phyloP scores from a whole-genome alignment of 2,888 invertebrate species.

The Oxytorus armatus region DNA sequence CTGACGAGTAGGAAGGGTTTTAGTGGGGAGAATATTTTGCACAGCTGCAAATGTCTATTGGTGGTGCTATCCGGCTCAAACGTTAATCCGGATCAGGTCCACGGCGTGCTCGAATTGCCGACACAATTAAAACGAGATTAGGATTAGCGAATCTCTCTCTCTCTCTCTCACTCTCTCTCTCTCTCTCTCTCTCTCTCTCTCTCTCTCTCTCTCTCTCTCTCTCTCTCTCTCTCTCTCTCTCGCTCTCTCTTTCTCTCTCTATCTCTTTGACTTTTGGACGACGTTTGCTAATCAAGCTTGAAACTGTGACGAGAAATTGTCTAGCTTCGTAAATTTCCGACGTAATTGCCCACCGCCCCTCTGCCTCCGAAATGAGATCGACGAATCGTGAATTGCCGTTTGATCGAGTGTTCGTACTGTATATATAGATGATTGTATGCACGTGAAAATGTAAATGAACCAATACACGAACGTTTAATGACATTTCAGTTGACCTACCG shows the following conservation, averaged over 20 bases:
- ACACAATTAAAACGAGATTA: slow-evolving; percentile 79
- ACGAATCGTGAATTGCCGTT: slow-evolving; percentile 48
- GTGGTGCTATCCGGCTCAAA: slow-evolving; percentile 53
- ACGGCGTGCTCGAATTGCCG: slow-evolving; percentile 73
- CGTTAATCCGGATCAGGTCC: slow-evolving; percentile 78
- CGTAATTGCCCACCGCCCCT: background rate
- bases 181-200: slow-evolving; percentile 14
- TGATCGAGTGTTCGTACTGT: no score
- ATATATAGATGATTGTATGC: no score
- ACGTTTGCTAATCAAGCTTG: slow-evolving; percentile 34
- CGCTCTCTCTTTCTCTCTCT: no score
- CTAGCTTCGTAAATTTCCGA: no score
- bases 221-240: slow-evolving; percentile 6
- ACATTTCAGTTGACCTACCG: slow-evolving; percentile 88
- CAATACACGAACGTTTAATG: no score
- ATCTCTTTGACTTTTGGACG: no score
- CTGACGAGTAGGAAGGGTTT: background rate
- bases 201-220: background rate
- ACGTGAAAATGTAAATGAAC: no score
- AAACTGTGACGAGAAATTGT: slow-evolving; percentile 23
- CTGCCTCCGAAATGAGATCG: slow-evolving; percentile 35
- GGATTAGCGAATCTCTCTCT: slow-evolving; percentile 69
- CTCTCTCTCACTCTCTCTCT: slow-evolving; percentile 27
- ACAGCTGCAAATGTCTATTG: slow-evolving; percentile 40
- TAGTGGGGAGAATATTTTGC: slow-evolving; percentile 45